Evolutionary conservation across 2,113 vertebrate genomes (phyloP), one percentile per base, ranked within the genome.

Genomic region (Mugil cephalus): DNA sequence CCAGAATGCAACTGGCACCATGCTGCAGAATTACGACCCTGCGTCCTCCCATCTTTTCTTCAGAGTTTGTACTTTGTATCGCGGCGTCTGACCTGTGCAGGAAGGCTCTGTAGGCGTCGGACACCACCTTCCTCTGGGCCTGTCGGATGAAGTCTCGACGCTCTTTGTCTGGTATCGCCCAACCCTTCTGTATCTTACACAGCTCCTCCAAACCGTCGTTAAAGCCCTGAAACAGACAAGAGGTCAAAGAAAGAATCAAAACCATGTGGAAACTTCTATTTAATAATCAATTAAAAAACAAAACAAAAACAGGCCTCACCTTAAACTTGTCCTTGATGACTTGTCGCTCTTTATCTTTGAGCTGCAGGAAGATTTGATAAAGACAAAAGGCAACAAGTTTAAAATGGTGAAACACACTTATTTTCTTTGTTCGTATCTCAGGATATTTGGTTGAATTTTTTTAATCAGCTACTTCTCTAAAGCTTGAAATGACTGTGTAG

Each of bases 291-390:
- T 30, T 30, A 30, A 30, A 30, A 30, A 30, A 30, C 2, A 3
- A 30, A 30, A 30, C 2, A 3, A 30, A 30, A 30, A n/a, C 18
- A 14, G 2, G 4, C 10, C 91, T 95, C 82, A 99, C 98, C 97
- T 99, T 99, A 83, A 99, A 99, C 10, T 97, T 96, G 61, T 99
- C 98, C 89, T 99, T 99, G 59, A 99, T 97, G 88, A 96, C 93
- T 86, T 99, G 98, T n/a, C 98, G 94, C 71, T 99, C 98, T 86
- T 98, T 99, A 67, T 99, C 98, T 81, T 96, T 98, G 50, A 99
- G 95, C 98, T 99, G 93, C 12, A 85, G 79, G 82, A 59, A 40
- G 80, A 35, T 1, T n/a, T 48, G 4, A 56, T 24, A 11, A 36
- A 30, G 24, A 30, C 24, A 30, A 30, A 30, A 30, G 5, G 5